Evolutionary conservation across 2,888 invertebrate species (phyloP).

Genomic region (Drosophila robusta): DNA sequence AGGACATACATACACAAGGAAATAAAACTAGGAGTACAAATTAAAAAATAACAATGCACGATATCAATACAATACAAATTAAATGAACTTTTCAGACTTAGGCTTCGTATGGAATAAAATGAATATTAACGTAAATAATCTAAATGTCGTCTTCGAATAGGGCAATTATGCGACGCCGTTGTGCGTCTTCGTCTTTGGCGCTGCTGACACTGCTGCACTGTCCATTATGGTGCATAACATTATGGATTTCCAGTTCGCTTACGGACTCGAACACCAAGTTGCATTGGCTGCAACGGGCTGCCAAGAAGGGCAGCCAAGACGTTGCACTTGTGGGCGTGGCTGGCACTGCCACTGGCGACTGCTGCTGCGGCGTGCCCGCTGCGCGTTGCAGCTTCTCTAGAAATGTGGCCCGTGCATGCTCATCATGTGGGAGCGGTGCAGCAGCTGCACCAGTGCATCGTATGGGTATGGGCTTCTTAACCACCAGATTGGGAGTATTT

Average conservation of each 20-base stretch:
- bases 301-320: constrained; percentile 61
- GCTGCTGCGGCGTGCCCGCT: constrained; percentile 24
- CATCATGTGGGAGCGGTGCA: constrained; percentile 26
- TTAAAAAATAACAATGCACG: constrained; percentile 14
- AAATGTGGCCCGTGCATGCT: constrained; percentile 65
- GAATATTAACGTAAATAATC: constrained; percentile 18
- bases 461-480: constrained; percentile 78
- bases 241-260: constrained; percentile 82
- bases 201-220: constrained; percentile 17
- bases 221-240: constrained; percentile 80
- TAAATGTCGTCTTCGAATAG: constrained; percentile 82
- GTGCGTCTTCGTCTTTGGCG: constrained; percentile 62
- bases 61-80: constrained; percentile 6
- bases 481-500: constrained; percentile 22
- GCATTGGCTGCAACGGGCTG: constrained; percentile 83
- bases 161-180: constrained; percentile 82
- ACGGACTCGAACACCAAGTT: constrained; percentile 80
- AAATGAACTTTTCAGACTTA: constrained; percentile 35
- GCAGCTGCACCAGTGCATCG: constrained; percentile 27
- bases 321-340: constrained; percentile 25
- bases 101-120: constrained; percentile 12
- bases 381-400: constrained; percentile 80
- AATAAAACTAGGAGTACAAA: constrained; percentile 9
- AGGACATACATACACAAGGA: background rate
- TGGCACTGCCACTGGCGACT: constrained; percentile 22